Conservation (phyloP, 2,797 vertebrate species). For the Falco berigora region DNA sequence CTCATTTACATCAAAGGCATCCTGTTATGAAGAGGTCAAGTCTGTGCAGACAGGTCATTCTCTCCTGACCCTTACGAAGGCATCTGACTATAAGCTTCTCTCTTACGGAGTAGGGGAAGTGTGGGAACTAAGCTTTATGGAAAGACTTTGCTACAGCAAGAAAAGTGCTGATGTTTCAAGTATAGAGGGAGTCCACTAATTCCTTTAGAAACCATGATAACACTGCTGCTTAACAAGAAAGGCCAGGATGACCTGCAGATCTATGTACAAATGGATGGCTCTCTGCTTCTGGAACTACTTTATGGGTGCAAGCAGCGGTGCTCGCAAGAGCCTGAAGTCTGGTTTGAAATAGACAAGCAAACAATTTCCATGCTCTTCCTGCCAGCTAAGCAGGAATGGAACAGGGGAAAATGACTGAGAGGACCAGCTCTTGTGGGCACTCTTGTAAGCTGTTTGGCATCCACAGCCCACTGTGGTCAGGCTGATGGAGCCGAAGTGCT, state of each 20-base stretch:
- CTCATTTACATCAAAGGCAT: conserved; percentile 66
- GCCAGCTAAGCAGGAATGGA: not conserved
- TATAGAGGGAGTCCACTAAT: not conserved
- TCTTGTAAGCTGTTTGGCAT: not conserved
- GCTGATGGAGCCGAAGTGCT: not conserved
- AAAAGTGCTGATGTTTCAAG: conserved; percentile 2
- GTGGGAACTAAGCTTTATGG: conserved; percentile 55
- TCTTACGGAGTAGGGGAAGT: conserved; percentile 1
- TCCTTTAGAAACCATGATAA: not conserved
- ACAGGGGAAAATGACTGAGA: not conserved
- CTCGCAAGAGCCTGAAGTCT: not conserved
- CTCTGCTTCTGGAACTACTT: not conserved
- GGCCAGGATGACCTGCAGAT: not conserved
- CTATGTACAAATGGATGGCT: not conserved
- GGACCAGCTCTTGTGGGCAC: not conserved
- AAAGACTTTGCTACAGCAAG: not conserved
- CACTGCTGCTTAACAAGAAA: not conserved
- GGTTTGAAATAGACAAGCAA: not conserved
- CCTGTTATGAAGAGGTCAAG: conserved; percentile 52
- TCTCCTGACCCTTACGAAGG: conserved; percentile 36
- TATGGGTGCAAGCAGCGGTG: not conserved
- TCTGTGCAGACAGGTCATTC: conserved; percentile 30
- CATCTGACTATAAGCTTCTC: not conserved
- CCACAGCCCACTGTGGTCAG: not conserved
- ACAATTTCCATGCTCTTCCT: not conserved